These are phyloP conservation scores for Tridacna gigas DNA, from an alignment of 2,888 invertebrate genomes.

Conservation along the genomic window DNA sequence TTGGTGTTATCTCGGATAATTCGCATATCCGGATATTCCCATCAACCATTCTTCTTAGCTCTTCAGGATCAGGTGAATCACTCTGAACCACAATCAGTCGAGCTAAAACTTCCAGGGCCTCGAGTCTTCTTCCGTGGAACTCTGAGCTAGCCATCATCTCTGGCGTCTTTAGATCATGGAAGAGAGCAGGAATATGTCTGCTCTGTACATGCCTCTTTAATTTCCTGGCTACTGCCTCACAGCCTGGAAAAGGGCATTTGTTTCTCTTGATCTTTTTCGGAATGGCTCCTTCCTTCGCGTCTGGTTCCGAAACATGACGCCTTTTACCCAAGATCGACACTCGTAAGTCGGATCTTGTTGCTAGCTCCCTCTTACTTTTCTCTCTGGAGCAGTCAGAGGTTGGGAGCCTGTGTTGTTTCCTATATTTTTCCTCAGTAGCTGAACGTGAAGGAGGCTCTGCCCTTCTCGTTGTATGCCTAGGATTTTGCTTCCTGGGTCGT, in stretches of 20 bases:
- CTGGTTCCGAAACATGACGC: not conserved
- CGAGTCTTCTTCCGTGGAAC: not conserved
- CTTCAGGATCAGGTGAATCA: not conserved
- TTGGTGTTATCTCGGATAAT: conserved; percentile 1
- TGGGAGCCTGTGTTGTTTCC: too few relatives aligned
- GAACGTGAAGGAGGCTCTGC: not conserved
- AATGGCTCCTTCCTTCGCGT: not conserved
- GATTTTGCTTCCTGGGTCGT: not conserved
- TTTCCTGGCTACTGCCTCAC: not conserved
- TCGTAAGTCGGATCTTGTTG: not conserved
- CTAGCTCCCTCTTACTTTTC: not conserved
- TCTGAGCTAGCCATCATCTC: not conserved
- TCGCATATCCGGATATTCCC: not conserved
- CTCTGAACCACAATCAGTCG: not conserved
- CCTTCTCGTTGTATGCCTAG: not conserved
- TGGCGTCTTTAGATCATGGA: not conserved
- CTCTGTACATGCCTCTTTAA: not conserved
- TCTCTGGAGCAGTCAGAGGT: too few relatives aligned
- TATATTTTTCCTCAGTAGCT: too few relatives aligned
- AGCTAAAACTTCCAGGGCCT: conserved; percentile 4
- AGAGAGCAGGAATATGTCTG: conserved; percentile 7
- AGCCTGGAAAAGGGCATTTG: not conserved
- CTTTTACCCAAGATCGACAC: not conserved
- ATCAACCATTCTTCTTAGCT: not conserved
- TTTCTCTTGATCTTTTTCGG: not conserved